phyloP scores from a whole-genome alignment of 2,888 invertebrate species.

The Ormia ochracea region DNA sequence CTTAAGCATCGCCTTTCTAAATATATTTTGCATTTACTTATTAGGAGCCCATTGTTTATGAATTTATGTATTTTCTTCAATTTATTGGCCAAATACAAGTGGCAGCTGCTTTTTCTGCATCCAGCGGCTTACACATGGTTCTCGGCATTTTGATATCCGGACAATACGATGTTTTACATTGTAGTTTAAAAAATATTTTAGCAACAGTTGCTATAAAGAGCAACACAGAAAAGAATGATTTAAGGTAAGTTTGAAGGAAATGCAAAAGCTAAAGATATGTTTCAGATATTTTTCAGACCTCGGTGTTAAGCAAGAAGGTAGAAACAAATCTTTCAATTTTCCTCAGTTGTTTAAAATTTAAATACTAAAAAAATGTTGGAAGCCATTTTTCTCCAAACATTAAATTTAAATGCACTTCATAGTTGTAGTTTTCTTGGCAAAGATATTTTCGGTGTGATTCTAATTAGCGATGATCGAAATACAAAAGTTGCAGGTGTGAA shows the following conservation, averaged over 20 bases:
- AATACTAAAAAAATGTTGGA: too few relatives aligned
- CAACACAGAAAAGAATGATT: conserved; percentile 58
- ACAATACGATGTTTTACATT: conserved; percentile 71
- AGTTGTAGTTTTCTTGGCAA: too few relatives aligned
- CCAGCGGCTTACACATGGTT: conserved; percentile 73
- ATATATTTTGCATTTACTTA: background rate
- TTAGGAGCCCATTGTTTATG: conserved; percentile 69
- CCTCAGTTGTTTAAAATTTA: too few relatives aligned
- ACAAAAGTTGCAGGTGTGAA: too few relatives aligned
- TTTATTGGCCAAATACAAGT: conserved; percentile 73
- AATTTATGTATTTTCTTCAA: conserved; percentile 70
- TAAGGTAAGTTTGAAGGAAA: conserved; percentile 62
- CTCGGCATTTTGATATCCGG: conserved; percentile 69
- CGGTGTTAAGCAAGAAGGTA: background rate
- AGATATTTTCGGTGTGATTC: too few relatives aligned
- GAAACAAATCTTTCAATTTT: too few relatives aligned
- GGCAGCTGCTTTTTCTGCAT: conserved; percentile 68
- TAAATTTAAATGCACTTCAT: too few relatives aligned
- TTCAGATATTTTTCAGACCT: background rate
- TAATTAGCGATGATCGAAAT: too few relatives aligned
- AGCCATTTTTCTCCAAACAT: too few relatives aligned
- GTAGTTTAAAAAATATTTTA: conserved; percentile 72
- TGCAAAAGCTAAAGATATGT: background rate
- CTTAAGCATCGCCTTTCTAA: background rate
- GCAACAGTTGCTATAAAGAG: conserved; percentile 67